A percentile compares a stretch with the other conserved stretches of the same genome.
These are phyloP conservation scores for Myathropa florea DNA, from an alignment of 2,888 invertebrate genomes.

Conservation along the genomic window DNA sequence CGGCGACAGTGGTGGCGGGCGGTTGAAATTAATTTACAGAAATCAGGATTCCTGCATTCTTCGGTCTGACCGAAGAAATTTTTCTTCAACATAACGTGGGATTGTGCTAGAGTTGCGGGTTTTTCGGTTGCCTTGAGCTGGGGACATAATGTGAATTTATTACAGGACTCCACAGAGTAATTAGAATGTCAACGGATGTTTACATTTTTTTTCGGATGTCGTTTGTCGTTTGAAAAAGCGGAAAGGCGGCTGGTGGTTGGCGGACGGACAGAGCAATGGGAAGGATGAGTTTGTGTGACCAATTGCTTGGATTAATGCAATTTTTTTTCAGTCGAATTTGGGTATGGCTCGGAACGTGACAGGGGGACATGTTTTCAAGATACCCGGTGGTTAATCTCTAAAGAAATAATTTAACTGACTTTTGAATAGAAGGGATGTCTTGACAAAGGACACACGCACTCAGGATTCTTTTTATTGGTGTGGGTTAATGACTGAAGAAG, in stretches of 20 bases:
- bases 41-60: slow-evolving; percentile 60
- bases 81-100: slow-evolving; percentile 38
- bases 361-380: neutral
- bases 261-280: neutral
- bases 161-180: slow-evolving; percentile 48
- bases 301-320: slow-evolving; percentile 18
- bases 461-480: too few species aligned
- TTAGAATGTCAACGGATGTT: slow-evolving; percentile 66
- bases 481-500: too few species aligned
- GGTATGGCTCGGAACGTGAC: neutral
- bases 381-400: neutral
- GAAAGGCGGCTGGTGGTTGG: neutral
- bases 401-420: neutral
- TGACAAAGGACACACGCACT: neutral
- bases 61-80: slow-evolving; percentile 63
- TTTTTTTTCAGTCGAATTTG: neutral
- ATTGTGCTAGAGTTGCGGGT: slow-evolving; percentile 50
- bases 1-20: neutral
- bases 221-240: neutral
- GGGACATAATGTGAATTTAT: slow-evolving; percentile 66
- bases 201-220: slow-evolving; percentile 21
- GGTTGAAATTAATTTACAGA: slow-evolving; percentile 67
- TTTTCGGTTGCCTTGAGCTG: slow-evolving; percentile 60
- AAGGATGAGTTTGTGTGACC: neutral
- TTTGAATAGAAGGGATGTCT: neutral